Evolutionary conservation across 2,888 invertebrate species (phyloP).

Genomic region (Hymenopus coronatus): DNA sequence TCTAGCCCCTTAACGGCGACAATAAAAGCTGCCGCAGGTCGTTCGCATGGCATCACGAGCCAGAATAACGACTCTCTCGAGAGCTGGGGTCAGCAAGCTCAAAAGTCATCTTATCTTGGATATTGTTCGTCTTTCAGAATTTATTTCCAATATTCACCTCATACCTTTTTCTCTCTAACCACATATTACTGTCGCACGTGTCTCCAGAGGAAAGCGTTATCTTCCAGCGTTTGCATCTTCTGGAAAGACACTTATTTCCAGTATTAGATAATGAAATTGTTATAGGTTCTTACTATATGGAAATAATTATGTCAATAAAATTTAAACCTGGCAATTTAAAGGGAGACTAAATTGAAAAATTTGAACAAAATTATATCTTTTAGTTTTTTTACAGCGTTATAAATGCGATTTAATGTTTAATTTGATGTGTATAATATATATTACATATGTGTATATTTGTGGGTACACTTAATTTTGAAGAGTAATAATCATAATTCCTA

Average conservation of each 20-base stretch:
- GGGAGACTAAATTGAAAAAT: no score
- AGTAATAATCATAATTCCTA: no score
- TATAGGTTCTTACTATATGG: no score
- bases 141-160: not conserved
- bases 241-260: not conserved
- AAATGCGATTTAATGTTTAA: no score
- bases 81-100: not conserved
- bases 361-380: no score
- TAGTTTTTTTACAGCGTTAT: no score
- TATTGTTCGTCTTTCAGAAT: not conserved
- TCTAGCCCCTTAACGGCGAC: not conserved
- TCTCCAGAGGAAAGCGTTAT: not conserved
- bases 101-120: not conserved
- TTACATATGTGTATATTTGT: no score
- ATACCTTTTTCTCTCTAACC: not conserved
- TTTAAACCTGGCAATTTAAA: no score
- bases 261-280: not conserved
- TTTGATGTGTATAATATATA: no score
- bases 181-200: not conserved
- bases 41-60: not conserved
- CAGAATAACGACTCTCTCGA: not conserved
- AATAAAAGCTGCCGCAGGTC: not conserved
- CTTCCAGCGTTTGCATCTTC: no score
- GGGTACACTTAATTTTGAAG: no score
- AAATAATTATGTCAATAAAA: no score